Evolutionary conservation across 1,140 invertebrate species (phyloP).

Genomic region (Aphis craccivora): DNA sequence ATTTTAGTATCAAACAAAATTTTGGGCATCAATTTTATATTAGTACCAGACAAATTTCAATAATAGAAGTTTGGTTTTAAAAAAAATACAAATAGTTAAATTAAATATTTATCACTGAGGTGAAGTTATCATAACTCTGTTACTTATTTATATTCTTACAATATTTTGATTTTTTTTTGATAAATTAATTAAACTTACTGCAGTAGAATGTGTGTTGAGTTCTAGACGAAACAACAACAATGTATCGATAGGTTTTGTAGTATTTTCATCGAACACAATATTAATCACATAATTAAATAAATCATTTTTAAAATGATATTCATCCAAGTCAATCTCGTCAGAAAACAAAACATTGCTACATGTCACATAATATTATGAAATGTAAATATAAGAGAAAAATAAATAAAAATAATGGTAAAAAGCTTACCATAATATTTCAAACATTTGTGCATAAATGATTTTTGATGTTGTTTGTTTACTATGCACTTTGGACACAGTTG

Average conservation of each 20-base stretch:
- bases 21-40: neutral
- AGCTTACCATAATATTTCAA: slow-evolving; percentile 39
- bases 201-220: neutral
- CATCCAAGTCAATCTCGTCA: neutral
- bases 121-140: too few relatives aligned
- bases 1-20: neutral
- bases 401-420: neutral
- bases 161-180: neutral
- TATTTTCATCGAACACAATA: neutral
- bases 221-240: slow-evolving; percentile 30
- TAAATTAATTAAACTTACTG: neutral
- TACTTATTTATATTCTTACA: neutral
- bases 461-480: neutral
- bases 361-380: neutral
- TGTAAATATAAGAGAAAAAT: neutral
- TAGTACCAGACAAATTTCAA: neutral
- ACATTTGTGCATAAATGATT: slow-evolving; percentile 12
- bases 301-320: slow-evolving; percentile 37
- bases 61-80: neutral
- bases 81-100: neutral
- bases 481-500: neutral
- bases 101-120: neutral
- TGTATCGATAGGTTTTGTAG: slow-evolving; percentile 4
- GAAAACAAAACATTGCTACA: neutral
- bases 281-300: neutral